phyloP scores from a whole-genome alignment of 2,888 invertebrate genomes.

The Allolobophora icterica region DNA sequence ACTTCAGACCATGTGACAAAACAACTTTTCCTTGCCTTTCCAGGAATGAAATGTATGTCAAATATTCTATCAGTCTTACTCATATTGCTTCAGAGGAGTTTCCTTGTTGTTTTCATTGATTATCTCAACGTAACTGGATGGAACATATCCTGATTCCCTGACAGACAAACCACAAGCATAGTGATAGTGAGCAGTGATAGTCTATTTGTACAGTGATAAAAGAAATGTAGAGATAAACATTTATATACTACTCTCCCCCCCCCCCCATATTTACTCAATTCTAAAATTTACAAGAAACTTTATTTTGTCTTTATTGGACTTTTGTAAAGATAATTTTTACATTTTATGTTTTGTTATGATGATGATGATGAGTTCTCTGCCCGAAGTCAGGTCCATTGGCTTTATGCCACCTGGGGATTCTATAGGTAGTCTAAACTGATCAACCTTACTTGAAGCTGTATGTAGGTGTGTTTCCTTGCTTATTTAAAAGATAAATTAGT shows the following conservation, averaged over 20 bases:
- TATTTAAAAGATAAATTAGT: too few relatives aligned
- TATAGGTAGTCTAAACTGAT: neutral
- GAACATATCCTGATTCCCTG: neutral
- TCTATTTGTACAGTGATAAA: neutral
- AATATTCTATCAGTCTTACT: neutral
- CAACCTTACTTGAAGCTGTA: neutral
- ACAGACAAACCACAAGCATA: neutral
- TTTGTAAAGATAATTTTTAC: neutral
- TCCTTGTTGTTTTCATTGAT: slow-evolving; percentile 8
- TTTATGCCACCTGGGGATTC: too few relatives aligned
- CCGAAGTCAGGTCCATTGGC: too few relatives aligned
- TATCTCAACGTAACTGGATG: neutral
- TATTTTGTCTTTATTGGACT: neutral
- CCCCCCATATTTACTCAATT: neutral
- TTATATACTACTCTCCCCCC: neutral
- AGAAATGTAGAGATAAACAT: neutral
- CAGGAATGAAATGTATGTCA: neutral
- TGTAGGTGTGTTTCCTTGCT: neutral
- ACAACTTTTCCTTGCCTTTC: too few relatives aligned
- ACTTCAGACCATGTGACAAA: too few relatives aligned
- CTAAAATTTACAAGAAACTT: neutral
- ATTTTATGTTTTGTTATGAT: too few relatives aligned
- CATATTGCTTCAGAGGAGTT: slow-evolving; percentile 2
- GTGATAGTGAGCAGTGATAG: neutral
- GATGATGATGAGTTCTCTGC: too few relatives aligned